Evolutionary conservation across 2,888 invertebrate species (phyloP), one percentile per base, ranked within the genome.

Genomic region (Mongoloraphidia duomilia): DNA sequence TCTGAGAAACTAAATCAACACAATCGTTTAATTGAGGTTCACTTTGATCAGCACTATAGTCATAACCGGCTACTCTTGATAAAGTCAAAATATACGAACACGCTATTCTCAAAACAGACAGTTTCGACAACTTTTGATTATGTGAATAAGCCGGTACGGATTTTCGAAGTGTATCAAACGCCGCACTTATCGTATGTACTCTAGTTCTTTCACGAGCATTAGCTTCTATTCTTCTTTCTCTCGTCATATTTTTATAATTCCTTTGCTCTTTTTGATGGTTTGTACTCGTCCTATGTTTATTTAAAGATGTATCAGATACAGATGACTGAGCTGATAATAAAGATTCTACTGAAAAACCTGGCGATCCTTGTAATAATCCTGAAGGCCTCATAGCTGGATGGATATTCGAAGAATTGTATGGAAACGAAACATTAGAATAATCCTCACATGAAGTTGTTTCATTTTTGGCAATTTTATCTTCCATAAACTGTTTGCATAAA

Each of bases 231-330:
- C 94, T 74, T 56, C 94, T 71, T 64, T 93, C 93, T 14, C 91
- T 74, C 0, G 90, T 94, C 92, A 94, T 93, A 65, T 92, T 94
- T 63, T 94, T 94, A 68, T 94, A 94, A 65, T 93, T 93, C 54
- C 90, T 74, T 61, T 89, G 87, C 54, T 86, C 82, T 48, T 78
- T 71, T 49, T 69, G 63, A 13, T 61, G 59, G n/a, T 51, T 37
- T 38, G 47, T 17, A 26, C 26, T 26, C 26, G 26, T 26, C 6
- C 26, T 6, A 6, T 26, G 26, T 6, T 11, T 12, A n/a, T 39
- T n/a, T 12, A 39, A 12, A 9, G 17, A 17, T 39, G 13, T 12
- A 17, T 39, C 13, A n/a, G 40, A 39, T 39, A 26, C 26, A 26
- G 26, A 26, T 26, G 26, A 26, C 53, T 53, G 36, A 53, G 54